These are phyloP conservation scores for Corythornis madagascariensis DNA, from an alignment of 2,113 vertebrate species.

Conservation along the genomic window DNA sequence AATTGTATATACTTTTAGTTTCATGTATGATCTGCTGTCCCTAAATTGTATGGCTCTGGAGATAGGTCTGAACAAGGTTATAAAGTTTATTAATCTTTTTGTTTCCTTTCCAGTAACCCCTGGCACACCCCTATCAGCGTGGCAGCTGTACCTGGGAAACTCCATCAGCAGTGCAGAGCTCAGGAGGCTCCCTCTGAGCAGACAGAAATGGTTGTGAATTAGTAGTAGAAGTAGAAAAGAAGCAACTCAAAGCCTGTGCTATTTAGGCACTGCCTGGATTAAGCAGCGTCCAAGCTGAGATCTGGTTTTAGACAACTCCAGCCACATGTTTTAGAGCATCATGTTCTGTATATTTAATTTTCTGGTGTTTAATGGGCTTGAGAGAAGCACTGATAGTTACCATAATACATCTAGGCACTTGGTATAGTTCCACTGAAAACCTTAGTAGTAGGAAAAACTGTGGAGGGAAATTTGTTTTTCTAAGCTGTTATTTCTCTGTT, in stretches of 20 bases:
- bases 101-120: background rate
- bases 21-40: background rate
- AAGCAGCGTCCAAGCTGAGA: background rate
- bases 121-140: accelerated
- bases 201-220: background rate
- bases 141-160: background rate
- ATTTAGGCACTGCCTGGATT: background rate
- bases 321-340: background rate
- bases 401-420: background rate
- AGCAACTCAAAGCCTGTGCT: background rate
- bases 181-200: background rate
- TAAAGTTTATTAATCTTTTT: background rate
- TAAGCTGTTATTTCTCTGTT: background rate
- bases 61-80: background rate
- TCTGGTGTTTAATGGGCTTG: background rate
- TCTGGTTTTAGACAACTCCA: background rate
- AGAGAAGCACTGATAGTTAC: background rate
- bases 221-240: background rate
- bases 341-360: background rate
- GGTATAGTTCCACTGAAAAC: background rate
- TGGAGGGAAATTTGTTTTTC: background rate
- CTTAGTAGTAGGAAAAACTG: background rate
- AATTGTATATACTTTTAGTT: background rate
- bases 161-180: accelerated
- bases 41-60: background rate